These are phyloP conservation scores for Eudemis profundana DNA, from an alignment of 2,888 invertebrate species.

Conservation along the genomic window DNA sequence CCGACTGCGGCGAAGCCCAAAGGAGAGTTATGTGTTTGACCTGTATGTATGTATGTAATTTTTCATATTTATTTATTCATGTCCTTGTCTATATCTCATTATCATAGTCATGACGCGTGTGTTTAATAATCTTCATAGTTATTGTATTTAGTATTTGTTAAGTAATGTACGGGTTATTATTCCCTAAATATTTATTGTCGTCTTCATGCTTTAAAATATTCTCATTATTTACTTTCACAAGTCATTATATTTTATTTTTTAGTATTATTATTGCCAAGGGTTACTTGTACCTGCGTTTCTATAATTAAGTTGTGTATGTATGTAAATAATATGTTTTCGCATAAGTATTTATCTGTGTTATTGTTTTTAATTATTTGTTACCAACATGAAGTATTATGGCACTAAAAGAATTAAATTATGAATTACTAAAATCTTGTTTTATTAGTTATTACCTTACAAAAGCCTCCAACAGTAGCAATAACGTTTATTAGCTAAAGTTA, in stretches of 20 bases:
- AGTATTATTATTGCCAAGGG: neutral
- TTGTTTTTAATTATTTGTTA: constrained; percentile 17
- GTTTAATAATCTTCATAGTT: too few relatives aligned
- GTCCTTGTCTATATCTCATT: too few relatives aligned
- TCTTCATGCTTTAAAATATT: neutral
- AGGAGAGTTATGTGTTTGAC: too few relatives aligned
- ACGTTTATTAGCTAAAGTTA: too few relatives aligned
- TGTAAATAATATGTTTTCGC: constrained; percentile 23
- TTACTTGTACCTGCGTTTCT: constrained; percentile 20
- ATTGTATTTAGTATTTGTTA: too few relatives aligned
- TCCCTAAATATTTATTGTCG: neutral
- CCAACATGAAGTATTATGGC: constrained; percentile 9
- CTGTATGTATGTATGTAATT: neutral
- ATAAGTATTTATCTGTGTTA: constrained; percentile 34
- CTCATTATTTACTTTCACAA: neutral
- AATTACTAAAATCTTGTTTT: constrained; percentile 10
- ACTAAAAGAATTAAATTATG: constrained; percentile 30
- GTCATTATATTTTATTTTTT: constrained; percentile 5
- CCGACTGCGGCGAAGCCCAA: too few relatives aligned
- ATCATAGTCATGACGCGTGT: too few relatives aligned
- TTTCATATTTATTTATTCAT: too few relatives aligned
- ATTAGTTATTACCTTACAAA: too few relatives aligned
- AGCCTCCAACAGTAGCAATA: too few relatives aligned
- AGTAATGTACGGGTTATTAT: too few relatives aligned
- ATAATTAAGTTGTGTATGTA: neutral